Base-by-base conservation (phyloP, 2,888 invertebrate species). In the Empis livida region DNA sequence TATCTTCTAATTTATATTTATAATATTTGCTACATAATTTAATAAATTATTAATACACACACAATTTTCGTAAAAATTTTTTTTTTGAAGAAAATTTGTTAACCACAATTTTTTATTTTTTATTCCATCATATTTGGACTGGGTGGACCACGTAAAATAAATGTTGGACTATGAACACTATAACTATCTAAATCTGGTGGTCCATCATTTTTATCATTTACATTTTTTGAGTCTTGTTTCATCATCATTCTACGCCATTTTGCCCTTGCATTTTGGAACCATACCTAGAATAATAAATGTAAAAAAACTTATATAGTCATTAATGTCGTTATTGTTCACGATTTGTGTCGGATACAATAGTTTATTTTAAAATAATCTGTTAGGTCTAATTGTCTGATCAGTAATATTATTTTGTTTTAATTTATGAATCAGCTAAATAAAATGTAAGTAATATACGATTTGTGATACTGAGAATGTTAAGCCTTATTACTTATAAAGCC, bases 231-330 rank as follows among this genome's bases (percentile, higher is more conserved):
- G 61, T 91, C 90, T 62, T 89, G 90, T 44, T 90, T 73, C 84
- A 90, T 87, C 65, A 90, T 79, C 68, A 90, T 95, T 45, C 97
- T 80, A 55, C 99, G 81, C 88, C 94, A 97, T 73, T 99, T 99
- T 35, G 97, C 99, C 45, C 97, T 76, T 0, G 97, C 96, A 67
- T 99, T 99, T 79, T 99, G 97, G 70, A 97, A 97, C 97, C 97
- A 97, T 2, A 97, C 96, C 95, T 97, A 60, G 11, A 45, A 42
- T n/a, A 35, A n/a, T 2, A n/a, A 35, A 35, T n/a, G 10, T 5
- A 32, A 5, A 32, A 9, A 4, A 32, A 13, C 4, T 32, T 32
- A n/a, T 32, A 3, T 10, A 32, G 9, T 13, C 4, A 32, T 32
- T 32, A 10, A 32, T 13, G 9, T 32, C n/a, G n/a, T 32, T 32